Evolutionary conservation across 2,888 invertebrate species (phyloP).

Genomic region (Dicranocentrus wangi): DNA sequence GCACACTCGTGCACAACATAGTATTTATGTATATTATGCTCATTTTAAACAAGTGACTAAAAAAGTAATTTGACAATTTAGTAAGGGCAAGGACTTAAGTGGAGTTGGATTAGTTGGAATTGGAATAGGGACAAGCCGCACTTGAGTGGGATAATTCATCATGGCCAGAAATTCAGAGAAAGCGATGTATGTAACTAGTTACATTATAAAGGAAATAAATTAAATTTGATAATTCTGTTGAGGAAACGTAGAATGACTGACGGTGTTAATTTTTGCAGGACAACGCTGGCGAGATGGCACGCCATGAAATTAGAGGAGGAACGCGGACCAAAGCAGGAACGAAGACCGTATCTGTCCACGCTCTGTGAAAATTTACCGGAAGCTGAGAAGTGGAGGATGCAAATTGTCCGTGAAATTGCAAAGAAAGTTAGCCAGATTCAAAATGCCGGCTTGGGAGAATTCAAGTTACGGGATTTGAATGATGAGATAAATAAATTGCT

Average conservation of each 20-base stretch:
- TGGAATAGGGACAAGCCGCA: too few relatives aligned
- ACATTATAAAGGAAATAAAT: background rate
- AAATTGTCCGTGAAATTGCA: constrained; percentile 97
- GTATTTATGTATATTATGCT: too few relatives aligned
- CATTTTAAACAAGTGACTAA: too few relatives aligned
- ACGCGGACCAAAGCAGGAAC: constrained; percentile 81
- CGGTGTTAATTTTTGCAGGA: constrained; percentile 80
- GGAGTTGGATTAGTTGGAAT: too few relatives aligned
- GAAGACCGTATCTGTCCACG: constrained; percentile 94
- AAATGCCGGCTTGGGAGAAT: constrained; percentile 99
- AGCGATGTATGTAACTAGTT: constrained; percentile 85
- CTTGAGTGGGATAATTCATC: too few relatives aligned
- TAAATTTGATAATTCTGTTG: too few relatives aligned
- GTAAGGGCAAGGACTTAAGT: too few relatives aligned
- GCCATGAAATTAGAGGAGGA: constrained; percentile 93
- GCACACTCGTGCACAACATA: too few relatives aligned
- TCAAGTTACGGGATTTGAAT: constrained; percentile 96
- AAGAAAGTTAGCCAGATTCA: constrained; percentile 99
- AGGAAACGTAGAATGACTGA: too few relatives aligned
- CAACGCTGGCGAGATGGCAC: constrained; percentile 97
- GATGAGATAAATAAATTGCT: constrained; percentile 99
- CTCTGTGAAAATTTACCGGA: constrained; percentile 94
- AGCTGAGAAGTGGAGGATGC: constrained; percentile 96
- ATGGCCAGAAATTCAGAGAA: constrained; percentile 97
- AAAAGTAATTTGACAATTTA: too few relatives aligned